Percentiles rank a stretch among this genome's conserved stretches.
These are phyloP conservation scores for Aphelinus certus DNA, from an alignment of 1,140 invertebrate species.

Conservation along the genomic window DNA sequence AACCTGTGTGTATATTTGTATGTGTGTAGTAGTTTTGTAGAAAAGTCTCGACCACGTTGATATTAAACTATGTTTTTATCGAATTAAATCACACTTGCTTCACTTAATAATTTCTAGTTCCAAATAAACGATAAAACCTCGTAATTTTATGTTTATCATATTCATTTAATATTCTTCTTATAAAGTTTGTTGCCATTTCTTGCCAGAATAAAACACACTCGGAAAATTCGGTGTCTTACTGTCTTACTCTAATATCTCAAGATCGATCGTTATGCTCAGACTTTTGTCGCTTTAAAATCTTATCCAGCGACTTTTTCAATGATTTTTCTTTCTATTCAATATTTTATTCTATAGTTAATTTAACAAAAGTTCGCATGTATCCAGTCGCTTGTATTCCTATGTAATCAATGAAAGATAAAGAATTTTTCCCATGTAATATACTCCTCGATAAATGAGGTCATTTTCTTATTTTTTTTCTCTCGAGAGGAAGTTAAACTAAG, in stretches of 20 bases:
- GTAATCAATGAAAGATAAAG: no score
- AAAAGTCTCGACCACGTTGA: conserved; percentile 18
- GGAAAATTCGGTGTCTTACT: conserved; percentile 13
- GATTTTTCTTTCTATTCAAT: conserved; percentile 1
- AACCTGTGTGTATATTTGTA: conserved; percentile 27
- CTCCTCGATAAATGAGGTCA: background rate
- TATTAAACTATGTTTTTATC: conserved; percentile 25
- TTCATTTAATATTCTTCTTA: conserved; percentile 24
- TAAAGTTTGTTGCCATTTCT: conserved; percentile 14
- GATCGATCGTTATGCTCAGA: conserved; percentile 35
- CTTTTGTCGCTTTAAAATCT: conserved; percentile 18
- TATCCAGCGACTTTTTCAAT: conserved; percentile 10
- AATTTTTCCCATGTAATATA: background rate
- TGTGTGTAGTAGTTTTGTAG: background rate
- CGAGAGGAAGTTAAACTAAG: conserved; percentile 3
- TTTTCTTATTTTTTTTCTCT: background rate
- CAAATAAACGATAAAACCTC: conserved; percentile 19
- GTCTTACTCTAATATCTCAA: conserved; percentile 16
- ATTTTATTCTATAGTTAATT: conserved; percentile 14
- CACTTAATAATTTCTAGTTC: conserved; percentile 23
- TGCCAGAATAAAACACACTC: conserved; percentile 5
- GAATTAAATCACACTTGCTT: conserved; percentile 36
- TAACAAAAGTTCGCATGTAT: conserved; percentile 19
- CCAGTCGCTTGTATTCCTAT: conserved; percentile 2
- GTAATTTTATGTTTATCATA: conserved; percentile 15